These are phyloP conservation scores for Myotis myotis DNA, from an alignment of 2,797 vertebrate species.

Conservation along the genomic window DNA sequence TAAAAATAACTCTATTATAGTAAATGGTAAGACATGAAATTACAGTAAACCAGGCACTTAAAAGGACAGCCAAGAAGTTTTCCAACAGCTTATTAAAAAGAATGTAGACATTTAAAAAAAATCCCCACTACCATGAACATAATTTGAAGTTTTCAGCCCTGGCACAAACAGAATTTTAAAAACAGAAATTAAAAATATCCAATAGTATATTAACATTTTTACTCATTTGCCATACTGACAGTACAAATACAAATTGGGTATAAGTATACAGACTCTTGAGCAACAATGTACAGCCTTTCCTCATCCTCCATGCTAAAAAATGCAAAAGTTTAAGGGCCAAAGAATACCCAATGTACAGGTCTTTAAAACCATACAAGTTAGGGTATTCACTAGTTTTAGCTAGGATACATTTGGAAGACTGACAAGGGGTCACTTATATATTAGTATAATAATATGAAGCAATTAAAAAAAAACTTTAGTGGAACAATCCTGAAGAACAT, in stretches of 20 bases:
- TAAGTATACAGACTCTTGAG: slow-evolving; percentile 87
- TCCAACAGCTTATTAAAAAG: slow-evolving; percentile 99
- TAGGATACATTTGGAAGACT: slow-evolving; percentile 80
- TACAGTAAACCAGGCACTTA: slow-evolving; percentile 79
- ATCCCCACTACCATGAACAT: slow-evolving; percentile 92
- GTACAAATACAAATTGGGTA: slow-evolving; percentile 96
- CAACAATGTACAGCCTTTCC: slow-evolving; percentile 84
- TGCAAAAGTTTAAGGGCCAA: slow-evolving; percentile 82
- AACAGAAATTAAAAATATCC: slow-evolving; percentile 28
- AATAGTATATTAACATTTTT: slow-evolving; percentile 83
- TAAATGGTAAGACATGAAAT: slow-evolving; percentile 78
- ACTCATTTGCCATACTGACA: slow-evolving; percentile 90
- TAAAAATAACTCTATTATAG: slow-evolving; percentile 76
- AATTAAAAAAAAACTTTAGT: slow-evolving; percentile 77
- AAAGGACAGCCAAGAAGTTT: slow-evolving; percentile 84
- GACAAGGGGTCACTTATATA: slow-evolving; percentile 69
- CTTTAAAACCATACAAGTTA: slow-evolving; percentile 79
- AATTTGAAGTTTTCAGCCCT: slow-evolving; percentile 88
- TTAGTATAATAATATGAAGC: slow-evolving; percentile 73
- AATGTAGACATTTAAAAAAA: slow-evolving; percentile 94
- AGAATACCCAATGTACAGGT: slow-evolving; percentile 82
- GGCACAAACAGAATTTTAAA: slow-evolving; percentile 67
- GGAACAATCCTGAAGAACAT: slow-evolving; percentile 77
- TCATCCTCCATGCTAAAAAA: slow-evolving; percentile 81
- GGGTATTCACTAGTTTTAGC: slow-evolving; percentile 80